Percentiles rank a stretch among this genome's conserved stretches.
These are phyloP conservation scores for Excalfactoria chinensis DNA, from an alignment of 2,113 vertebrate genomes.

Conservation along the genomic window DNA sequence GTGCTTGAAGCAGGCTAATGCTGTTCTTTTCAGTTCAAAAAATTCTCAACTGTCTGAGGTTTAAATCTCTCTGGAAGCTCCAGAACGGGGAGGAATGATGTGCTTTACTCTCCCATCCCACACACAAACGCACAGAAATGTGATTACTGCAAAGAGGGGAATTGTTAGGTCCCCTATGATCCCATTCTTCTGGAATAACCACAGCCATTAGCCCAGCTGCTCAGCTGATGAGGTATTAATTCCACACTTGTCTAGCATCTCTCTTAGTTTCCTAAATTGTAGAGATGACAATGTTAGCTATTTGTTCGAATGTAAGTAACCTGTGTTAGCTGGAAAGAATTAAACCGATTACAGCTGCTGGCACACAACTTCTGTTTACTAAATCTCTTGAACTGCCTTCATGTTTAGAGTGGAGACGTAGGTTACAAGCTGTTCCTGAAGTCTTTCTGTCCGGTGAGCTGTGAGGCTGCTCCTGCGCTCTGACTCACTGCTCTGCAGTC, in stretches of 20 bases:
- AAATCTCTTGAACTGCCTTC: not conserved
- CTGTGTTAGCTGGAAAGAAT: not conserved
- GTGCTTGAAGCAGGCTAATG: not conserved
- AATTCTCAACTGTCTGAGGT: not conserved
- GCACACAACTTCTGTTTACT: not conserved
- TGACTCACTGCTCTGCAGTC: conserved; percentile 7
- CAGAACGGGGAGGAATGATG: not conserved
- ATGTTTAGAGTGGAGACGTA: not conserved
- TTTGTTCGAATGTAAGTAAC: not conserved
- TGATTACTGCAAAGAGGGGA: not conserved
- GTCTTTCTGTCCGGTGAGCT: not conserved
- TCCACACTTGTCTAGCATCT: not conserved
- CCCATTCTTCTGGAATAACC: not conserved
- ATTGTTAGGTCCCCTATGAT: not conserved
- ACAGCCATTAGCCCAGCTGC: not conserved
- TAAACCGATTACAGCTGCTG: not conserved
- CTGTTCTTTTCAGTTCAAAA: not conserved
- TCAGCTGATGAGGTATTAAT: not conserved
- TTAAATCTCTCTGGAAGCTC: not conserved
- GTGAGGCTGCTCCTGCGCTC: not conserved
- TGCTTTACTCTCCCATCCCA: not conserved
- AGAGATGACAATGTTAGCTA: not conserved
- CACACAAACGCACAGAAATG: not conserved
- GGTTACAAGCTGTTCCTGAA: not conserved
- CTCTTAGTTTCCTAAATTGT: not conserved